Conservation (phyloP, 2,797 vertebrate species). For the Amniataba percoides region DNA sequence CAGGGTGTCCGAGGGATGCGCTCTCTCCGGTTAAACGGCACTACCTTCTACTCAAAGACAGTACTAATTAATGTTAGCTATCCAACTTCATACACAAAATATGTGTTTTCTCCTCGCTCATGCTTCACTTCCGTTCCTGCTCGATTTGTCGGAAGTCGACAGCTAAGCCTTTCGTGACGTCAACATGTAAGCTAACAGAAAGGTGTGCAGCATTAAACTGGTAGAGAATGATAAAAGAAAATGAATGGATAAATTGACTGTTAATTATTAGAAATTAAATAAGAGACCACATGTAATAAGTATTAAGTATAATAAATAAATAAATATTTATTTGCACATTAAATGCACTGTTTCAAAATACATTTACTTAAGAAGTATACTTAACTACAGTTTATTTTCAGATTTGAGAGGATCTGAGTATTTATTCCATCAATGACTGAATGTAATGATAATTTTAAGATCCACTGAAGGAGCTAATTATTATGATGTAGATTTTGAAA, state of each 20-base stretch:
- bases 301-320: too few relatives aligned
- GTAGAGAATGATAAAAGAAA: too few relatives aligned
- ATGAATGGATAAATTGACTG: too few relatives aligned
- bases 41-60: not conserved
- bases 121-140: slow-evolving; percentile 65
- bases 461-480: not conserved
- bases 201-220: too few relatives aligned
- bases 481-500: not conserved
- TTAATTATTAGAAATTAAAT: too few relatives aligned
- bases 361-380: too few relatives aligned
- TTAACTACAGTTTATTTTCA: too few relatives aligned
- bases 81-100: slow-evolving; percentile 50
- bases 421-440: too few relatives aligned
- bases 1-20: not conserved
- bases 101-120: slow-evolving; percentile 22
- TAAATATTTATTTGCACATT: not conserved
- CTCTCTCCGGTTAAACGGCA: not conserved
- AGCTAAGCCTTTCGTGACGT: slow-evolving; percentile 29
- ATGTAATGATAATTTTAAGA: not conserved
- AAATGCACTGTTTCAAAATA: not conserved
- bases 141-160: slow-evolving; percentile 65
- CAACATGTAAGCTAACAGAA: slow-evolving; percentile 1
- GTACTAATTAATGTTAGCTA: slow-evolving; percentile 11
- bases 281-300: too few relatives aligned
- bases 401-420: too few relatives aligned